Conservation (phyloP, 92 coral and sea anemone genomes). For the Paramuricea clavata region DNA sequence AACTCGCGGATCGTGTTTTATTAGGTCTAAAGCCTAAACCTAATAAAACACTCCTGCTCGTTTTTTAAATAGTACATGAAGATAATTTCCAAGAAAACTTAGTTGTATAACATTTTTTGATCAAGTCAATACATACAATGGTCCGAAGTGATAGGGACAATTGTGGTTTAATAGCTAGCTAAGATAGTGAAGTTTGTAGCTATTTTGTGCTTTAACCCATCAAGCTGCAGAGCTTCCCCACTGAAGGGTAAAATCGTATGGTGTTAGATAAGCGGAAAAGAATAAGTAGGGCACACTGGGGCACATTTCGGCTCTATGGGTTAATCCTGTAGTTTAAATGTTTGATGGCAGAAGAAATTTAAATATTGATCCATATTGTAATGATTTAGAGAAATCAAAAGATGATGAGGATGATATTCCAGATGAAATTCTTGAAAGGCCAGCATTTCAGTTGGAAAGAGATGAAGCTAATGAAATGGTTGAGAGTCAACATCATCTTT, state of each 20-base stretch:
- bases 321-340: background rate
- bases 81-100: background rate
- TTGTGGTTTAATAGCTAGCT: too few relatives aligned
- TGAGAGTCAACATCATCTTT: background rate
- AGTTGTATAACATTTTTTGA: too few relatives aligned
- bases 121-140: background rate
- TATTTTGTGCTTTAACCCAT: background rate
- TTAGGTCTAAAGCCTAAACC: too few relatives aligned
- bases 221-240: too few relatives aligned
- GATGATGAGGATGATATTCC: background rate
- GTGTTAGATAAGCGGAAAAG: too few relatives aligned
- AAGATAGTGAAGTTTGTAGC: background rate
- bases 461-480: background rate
- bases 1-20: too few relatives aligned
- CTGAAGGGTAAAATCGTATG: too few relatives aligned
- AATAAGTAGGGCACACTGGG: too few relatives aligned
- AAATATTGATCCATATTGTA: background rate
- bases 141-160: background rate
- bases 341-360: background rate
- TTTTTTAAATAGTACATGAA: too few relatives aligned
- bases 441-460: slow-evolving; percentile 1
- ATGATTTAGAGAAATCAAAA: background rate
- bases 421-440: background rate
- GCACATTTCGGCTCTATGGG: too few relatives aligned
- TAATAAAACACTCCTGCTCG: too few relatives aligned